Evolutionary conservation across 2,797 vertebrate genomes (phyloP).

Genomic region (Melanotaenia boesemani): DNA sequence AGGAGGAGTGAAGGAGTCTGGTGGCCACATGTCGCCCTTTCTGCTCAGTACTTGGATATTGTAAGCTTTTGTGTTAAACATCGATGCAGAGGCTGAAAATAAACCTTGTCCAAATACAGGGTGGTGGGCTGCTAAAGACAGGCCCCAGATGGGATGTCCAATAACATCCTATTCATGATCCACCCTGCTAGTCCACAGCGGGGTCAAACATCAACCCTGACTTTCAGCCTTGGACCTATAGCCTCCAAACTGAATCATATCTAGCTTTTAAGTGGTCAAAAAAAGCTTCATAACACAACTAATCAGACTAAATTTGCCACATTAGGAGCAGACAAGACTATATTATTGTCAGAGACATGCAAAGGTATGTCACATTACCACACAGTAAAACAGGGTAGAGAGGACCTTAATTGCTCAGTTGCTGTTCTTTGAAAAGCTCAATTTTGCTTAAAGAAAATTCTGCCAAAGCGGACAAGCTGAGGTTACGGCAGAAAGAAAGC

Average conservation of each 20-base stretch:
- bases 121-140: conserved; percentile 66
- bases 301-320: conserved; percentile 17
- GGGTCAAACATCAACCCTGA: conserved; percentile 45
- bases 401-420: conserved; percentile 72
- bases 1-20: conserved; percentile 77
- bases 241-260: conserved; percentile 13
- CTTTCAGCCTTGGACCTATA: conserved; percentile 27
- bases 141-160: conserved; percentile 54
- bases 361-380: conserved; percentile 67
- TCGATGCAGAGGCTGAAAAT: conserved; percentile 73
- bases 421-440: conserved; percentile 69
- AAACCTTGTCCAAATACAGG: conserved; percentile 76
- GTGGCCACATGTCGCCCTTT: conserved; percentile 85
- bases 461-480: conserved; percentile 63
- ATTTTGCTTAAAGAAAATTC: conserved; percentile 59
- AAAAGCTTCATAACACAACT: not conserved
- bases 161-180: conserved; percentile 34
- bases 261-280: not conserved
- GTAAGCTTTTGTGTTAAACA: conserved; percentile 78
- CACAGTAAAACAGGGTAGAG: conserved; percentile 72
- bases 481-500: conserved; percentile 65
- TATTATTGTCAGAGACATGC: conserved; percentile 65
- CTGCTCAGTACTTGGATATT: conserved; percentile 67
- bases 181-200: conserved; percentile 8
- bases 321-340: conserved; percentile 58